Percentiles rank a stretch among this genome's conserved stretches.
Evolutionary conservation across 1,140 invertebrate genomes (phyloP).

Genomic region (Phymorhynchus buccinoides): DNA sequence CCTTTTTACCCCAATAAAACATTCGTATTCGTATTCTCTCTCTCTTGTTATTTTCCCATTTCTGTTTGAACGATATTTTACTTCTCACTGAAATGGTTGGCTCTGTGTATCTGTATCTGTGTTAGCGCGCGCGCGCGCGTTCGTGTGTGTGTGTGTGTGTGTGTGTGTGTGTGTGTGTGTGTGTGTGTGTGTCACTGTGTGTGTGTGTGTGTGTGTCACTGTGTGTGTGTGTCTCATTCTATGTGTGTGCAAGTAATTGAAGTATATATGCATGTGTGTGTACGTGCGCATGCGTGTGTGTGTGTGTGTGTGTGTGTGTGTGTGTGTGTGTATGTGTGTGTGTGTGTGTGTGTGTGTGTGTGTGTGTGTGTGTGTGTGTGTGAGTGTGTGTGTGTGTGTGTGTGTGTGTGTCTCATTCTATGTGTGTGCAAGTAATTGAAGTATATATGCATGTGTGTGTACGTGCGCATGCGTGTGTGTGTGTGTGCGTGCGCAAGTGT

Average conservation of each 20-base stretch:
- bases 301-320: not conserved
- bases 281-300: not conserved
- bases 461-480: too few relatives aligned
- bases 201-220: not conserved
- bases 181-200: not conserved
- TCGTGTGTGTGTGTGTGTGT: not conserved
- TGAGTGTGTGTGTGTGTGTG: not conserved
- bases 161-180: not conserved
- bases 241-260: too few relatives aligned
- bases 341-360: not conserved
- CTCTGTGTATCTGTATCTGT: not conserved
- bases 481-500: too few relatives aligned
- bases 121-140: too few relatives aligned
- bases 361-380: not conserved
- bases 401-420: too few relatives aligned
- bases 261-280: slow-evolving; percentile 4
- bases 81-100: not conserved
- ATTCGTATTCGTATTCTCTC: too few relatives aligned
- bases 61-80: too few relatives aligned
- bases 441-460: too few relatives aligned
- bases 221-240: too few relatives aligned
- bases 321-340: not conserved
- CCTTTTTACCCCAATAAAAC: too few relatives aligned
- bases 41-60: not conserved
- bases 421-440: too few relatives aligned